phyloP scores from a whole-genome alignment of 2,888 invertebrate genomes.

The Colostygia pectinataria region DNA sequence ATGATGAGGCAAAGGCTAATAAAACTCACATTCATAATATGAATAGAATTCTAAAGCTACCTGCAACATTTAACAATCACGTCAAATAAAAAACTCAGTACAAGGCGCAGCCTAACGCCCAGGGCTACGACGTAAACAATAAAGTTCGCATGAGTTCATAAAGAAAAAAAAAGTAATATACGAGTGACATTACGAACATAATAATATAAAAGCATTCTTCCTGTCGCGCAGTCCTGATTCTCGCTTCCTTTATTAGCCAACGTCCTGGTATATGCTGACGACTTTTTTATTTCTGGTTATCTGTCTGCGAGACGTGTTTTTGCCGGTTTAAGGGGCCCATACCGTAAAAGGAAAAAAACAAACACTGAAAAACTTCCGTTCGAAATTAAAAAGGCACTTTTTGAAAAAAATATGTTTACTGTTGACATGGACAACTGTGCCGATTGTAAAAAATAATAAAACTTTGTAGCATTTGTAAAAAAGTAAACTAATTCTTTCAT shows the following conservation, averaged over 20 bases:
- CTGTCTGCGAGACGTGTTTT: conserved; percentile 39
- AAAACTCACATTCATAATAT: too few relatives aligned
- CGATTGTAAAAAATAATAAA: background rate
- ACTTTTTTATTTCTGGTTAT: conserved; percentile 74
- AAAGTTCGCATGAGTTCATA: conserved; percentile 31
- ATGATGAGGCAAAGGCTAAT: too few relatives aligned
- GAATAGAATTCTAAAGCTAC: background rate
- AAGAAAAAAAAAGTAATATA: conserved; percentile 50
- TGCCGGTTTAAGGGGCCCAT: conserved; percentile 28
- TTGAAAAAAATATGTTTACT: conserved; percentile 14
- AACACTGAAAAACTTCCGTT: conserved; percentile 18
- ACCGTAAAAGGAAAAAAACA: conserved; percentile 22
- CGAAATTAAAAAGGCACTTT: conserved; percentile 18
- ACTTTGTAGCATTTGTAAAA: background rate
- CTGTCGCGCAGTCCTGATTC: conserved; percentile 60
- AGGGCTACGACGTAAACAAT: conserved; percentile 41
- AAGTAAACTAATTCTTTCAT: too few relatives aligned
- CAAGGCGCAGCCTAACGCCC: conserved; percentile 21
- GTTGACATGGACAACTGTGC: conserved; percentile 14
- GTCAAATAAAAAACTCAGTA: conserved; percentile 6
- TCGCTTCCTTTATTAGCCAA: conserved; percentile 69
- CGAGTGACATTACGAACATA: conserved; percentile 64
- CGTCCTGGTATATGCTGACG: conserved; percentile 66
- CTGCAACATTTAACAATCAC: conserved; percentile 1
- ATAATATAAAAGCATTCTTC: conserved; percentile 67